Evolutionary conservation across 2,888 invertebrate species (phyloP), one percentile per base, ranked within the genome.

Genomic region (Acrocera orbiculus): DNA sequence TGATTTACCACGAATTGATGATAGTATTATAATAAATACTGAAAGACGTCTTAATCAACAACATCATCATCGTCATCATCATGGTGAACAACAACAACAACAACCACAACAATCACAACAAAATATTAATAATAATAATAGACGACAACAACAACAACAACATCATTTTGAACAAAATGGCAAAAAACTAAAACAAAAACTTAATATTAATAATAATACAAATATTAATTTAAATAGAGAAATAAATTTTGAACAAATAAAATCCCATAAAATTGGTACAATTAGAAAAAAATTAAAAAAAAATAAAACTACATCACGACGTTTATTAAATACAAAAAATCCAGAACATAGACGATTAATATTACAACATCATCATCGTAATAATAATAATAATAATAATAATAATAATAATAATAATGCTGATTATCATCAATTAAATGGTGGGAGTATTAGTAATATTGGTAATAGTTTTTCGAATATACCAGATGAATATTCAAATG

Each of bases 401-500:
- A 26, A 11, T 8, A 27, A 13, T 10, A 29, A 39, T 27, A 29
- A 38, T 32, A 16, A 31, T 31, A n/a, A 4, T 25, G 4, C 10
- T 27, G 10, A 13, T 7, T 15, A 11, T 8, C 15, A 13, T 10
- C 6, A 16, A 26, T 26, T 8, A 11, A 26, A 24, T 13, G 13
- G 16, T 23, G 40, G 27, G 24, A 42, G 34, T 35, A 40, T 32
- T 35, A 36, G 40, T 34, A 11, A 9, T 5, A 27, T 15, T 11
- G 11, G 35, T n/a, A 30, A 26, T 20, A 19, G 14, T 10, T 23
- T 16, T n/a, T 14, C 30, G 10, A 37, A 37, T 24, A 31, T 38
- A 20, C 37, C 33, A 32, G 32, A 40, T 25, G 35, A 44, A 46
- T 44, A 46, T 44, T 46, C 46, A 39, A 46, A 44, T 38, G 46